Evolutionary conservation across 2,797 vertebrate genomes (phyloP).

Genomic region (Pristis pectinata): DNA sequence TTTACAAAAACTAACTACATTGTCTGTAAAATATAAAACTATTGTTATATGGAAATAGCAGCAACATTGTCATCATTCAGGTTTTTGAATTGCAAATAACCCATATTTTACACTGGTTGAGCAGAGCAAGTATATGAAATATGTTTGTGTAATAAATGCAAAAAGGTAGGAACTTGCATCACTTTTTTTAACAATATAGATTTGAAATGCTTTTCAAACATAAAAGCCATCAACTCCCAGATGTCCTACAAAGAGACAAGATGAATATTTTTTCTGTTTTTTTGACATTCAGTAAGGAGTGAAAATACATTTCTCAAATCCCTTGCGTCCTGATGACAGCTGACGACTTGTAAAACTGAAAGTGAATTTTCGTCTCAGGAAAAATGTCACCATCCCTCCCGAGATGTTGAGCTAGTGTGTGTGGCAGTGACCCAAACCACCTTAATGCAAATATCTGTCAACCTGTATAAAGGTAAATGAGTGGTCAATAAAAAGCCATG

Average conservation of each 20-base stretch:
- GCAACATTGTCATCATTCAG: background rate
- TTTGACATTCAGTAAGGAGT: constrained; percentile 34
- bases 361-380: constrained; percentile 19
- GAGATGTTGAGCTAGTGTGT: background rate
- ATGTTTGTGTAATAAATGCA: background rate
- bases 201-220: constrained; percentile 22
- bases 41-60: background rate
- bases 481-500: background rate
- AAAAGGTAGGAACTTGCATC: background rate
- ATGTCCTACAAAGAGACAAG: constrained; percentile 3
- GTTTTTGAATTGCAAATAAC: background rate
- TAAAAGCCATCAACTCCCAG: constrained; percentile 20
- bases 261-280: constrained; percentile 28
- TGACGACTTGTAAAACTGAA: constrained; percentile 18
- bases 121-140: background rate
- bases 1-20: background rate
- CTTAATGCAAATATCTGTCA: background rate
- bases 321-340: background rate
- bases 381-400: constrained; percentile 26
- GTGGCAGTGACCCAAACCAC: background rate
- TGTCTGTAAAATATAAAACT: background rate
- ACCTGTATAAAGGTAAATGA: background rate
- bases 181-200: constrained; percentile 4
- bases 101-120: background rate
- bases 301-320: constrained; percentile 33